Percentiles rank a stretch among this genome's conserved stretches.
Conservation (phyloP, 2,797 vertebrate genomes). For the Tenualosa thibaudeaui region DNA sequence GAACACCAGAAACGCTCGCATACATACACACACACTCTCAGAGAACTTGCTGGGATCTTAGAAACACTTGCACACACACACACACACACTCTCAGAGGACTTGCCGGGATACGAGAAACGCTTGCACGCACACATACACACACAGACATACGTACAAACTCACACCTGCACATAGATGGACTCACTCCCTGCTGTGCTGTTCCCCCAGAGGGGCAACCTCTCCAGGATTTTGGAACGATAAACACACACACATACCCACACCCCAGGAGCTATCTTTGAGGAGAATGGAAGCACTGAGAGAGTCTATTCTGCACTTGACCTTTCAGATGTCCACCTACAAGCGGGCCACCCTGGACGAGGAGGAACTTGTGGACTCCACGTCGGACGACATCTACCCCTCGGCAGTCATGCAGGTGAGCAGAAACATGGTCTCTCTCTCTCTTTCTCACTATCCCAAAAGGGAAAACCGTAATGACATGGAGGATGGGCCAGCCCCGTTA, state of each 20-base stretch:
- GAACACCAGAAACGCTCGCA: no score
- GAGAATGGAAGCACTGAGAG: conserved; percentile 83
- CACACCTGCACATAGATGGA: conserved; percentile 34
- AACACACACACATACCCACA: conserved; percentile 18
- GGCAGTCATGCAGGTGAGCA: conserved; percentile 83
- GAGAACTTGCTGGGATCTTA: no score
- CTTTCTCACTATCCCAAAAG: background rate
- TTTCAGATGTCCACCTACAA: conserved; percentile 97
- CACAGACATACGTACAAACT: background rate
- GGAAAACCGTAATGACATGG: background rate
- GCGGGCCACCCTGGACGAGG: conserved; percentile 90
- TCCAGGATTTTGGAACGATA: conserved; percentile 39
- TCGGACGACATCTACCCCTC: conserved; percentile 84
- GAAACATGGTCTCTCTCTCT: no score
- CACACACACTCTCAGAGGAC: background rate
- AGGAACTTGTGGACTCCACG: conserved; percentile 87
- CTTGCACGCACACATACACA: background rate
- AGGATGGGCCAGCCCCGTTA: background rate
- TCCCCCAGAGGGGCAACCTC: conserved; percentile 48
- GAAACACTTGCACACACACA: no score
- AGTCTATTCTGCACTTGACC: conserved; percentile 81
- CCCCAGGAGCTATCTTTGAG: background rate
- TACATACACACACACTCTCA: background rate
- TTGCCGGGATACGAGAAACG: no score
- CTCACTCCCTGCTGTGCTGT: conserved; percentile 54